phyloP scores from a whole-genome alignment of 2,888 invertebrate species.

The Micropterix aruncella region DNA sequence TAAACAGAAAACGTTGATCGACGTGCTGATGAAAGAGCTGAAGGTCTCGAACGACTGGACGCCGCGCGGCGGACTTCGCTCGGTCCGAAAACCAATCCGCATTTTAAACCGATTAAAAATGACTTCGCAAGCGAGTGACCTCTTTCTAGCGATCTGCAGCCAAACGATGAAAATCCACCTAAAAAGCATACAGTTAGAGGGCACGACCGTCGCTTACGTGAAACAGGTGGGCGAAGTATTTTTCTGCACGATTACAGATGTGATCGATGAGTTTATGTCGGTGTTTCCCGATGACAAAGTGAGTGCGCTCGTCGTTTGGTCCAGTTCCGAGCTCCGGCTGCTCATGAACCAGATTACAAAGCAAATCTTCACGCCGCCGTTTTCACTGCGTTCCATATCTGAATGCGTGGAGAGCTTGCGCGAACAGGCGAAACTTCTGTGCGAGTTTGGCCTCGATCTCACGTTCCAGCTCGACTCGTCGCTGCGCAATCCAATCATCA shows the following conservation, averaged over 20 bases:
- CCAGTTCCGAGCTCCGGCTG: constrained; percentile 66
- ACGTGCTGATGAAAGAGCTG: constrained; percentile 77
- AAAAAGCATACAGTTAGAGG: constrained; percentile 67
- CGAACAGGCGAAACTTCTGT: constrained; percentile 48
- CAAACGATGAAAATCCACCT: constrained; percentile 69
- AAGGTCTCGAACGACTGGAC: constrained; percentile 84
- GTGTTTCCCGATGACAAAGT: constrained; percentile 64
- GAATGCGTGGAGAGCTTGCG: constrained; percentile 76
- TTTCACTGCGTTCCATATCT: constrained; percentile 67
- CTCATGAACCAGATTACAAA: constrained; percentile 71
- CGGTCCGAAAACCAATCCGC: constrained; percentile 69
- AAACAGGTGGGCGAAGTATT: constrained; percentile 71
- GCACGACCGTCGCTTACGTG: constrained; percentile 66
- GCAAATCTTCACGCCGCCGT: constrained; percentile 83
- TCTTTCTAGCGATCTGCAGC: constrained; percentile 70
- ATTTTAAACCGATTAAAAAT: constrained; percentile 64
- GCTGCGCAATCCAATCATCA: constrained; percentile 60
- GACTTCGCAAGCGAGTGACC: constrained; percentile 60
- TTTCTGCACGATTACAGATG: constrained; percentile 68
- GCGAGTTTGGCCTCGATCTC: constrained; percentile 72
- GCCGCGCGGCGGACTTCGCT: constrained; percentile 76
- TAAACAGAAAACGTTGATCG: constrained; percentile 64
- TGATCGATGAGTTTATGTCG: constrained; percentile 41
- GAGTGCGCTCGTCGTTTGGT: constrained; percentile 75
- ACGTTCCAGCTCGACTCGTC: constrained; percentile 83